Evolutionary conservation across 2,113 vertebrate genomes (phyloP).

Genomic region (Tapirus terrestris): DNA sequence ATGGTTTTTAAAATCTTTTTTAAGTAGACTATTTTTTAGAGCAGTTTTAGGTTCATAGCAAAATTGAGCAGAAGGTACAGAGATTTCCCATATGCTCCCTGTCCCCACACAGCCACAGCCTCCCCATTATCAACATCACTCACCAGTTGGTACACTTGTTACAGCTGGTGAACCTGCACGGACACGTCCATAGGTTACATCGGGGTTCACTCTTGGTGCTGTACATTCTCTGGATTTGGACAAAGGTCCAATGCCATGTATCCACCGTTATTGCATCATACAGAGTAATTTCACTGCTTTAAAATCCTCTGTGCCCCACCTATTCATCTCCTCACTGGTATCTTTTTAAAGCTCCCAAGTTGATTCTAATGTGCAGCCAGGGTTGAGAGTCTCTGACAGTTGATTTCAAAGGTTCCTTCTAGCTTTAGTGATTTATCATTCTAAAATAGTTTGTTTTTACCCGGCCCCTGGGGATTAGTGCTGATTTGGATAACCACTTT

Average conservation of each 20-base stretch:
- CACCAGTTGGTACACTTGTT: neutral
- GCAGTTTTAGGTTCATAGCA: slow-evolving; percentile 14
- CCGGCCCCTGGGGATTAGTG: neutral
- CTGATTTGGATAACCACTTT: slow-evolving; percentile 15
- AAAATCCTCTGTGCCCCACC: neutral
- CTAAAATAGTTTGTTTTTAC: neutral
- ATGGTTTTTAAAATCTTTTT: neutral
- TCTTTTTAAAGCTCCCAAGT: neutral
- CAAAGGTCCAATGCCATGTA: neutral
- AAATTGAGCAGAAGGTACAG: slow-evolving; percentile 15
- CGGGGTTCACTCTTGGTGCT: neutral
- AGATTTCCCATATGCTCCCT: neutral
- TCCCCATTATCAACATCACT: neutral
- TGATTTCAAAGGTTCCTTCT: neutral
- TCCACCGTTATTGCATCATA: neutral
- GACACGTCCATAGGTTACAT: neutral
- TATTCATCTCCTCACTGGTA: neutral
- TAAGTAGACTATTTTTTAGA: neutral
- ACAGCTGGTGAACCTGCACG: neutral
- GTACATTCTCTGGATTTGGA: neutral
- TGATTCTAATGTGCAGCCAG: slow-evolving; percentile 18
- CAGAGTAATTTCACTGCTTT: neutral
- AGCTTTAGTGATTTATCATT: neutral
- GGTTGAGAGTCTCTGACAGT: slow-evolving; percentile 4
- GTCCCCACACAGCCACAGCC: neutral